Evolutionary conservation across 2,113 vertebrate genomes (phyloP).

Genomic region (Prochilodus magdalenae): DNA sequence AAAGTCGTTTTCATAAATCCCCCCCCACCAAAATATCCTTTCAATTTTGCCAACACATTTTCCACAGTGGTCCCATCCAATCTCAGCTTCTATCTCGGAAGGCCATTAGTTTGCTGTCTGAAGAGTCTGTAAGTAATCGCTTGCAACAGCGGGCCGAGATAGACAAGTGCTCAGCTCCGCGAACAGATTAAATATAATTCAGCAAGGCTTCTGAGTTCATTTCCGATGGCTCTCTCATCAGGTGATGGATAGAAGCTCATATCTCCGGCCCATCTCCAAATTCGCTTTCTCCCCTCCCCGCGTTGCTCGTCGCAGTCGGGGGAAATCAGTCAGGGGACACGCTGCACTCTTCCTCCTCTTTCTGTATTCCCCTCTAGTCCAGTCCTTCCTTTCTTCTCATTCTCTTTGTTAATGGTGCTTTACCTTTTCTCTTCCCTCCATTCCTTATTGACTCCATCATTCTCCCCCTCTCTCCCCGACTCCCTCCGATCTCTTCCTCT

Average conservation of each 20-base stretch:
- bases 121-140: slow-evolving; percentile 85
- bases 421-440: slow-evolving; percentile 1
- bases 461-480: not conserved
- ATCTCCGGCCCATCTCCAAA: slow-evolving; percentile 62
- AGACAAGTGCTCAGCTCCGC: slow-evolving; percentile 86
- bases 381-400: not conserved
- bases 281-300: slow-evolving; percentile 34
- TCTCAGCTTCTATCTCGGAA: slow-evolving; percentile 49
- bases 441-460: not conserved
- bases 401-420: slow-evolving; percentile 11
- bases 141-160: slow-evolving; percentile 81
- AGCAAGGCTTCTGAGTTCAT: slow-evolving; percentile 81
- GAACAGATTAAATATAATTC: slow-evolving; percentile 85
- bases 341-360: slow-evolving; percentile 5
- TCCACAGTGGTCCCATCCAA: slow-evolving; percentile 46
- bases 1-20: slow-evolving; percentile 50
- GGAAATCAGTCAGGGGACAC: not conserved
- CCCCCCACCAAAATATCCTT: slow-evolving; percentile 37
- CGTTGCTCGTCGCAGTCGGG: slow-evolving; percentile 16
- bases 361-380: not conserved
- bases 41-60: slow-evolving; percentile 43
- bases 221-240: slow-evolving; percentile 85
- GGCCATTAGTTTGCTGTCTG: slow-evolving; percentile 80
- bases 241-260: slow-evolving; percentile 78
- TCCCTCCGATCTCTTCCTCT: slow-evolving; percentile 10